Evolutionary conservation across 2,888 invertebrate species (phyloP).

Genomic region (Drosophila birchii): DNA sequence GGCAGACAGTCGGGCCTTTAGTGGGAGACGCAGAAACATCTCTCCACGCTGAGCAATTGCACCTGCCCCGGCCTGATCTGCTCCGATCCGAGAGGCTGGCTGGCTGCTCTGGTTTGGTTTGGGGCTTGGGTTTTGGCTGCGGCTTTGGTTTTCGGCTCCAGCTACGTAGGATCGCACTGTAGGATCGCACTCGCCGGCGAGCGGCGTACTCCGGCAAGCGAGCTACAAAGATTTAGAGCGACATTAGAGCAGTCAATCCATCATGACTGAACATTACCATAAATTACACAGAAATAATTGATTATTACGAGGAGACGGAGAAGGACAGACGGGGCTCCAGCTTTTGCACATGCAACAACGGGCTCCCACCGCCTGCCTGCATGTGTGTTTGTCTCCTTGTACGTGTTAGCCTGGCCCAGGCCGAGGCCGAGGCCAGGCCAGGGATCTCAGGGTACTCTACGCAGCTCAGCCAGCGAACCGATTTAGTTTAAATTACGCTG

Average conservation of each 20-base stretch:
- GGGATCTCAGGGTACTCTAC: conserved; percentile 60
- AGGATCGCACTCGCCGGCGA: conserved; percentile 36
- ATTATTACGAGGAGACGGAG: conserved; percentile 84
- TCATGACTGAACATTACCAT: conserved; percentile 85
- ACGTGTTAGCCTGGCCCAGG: conserved; percentile 36
- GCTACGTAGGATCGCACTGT: conserved; percentile 29
- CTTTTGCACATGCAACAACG: conserved; percentile 59
- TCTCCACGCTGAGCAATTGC: conserved; percentile 68
- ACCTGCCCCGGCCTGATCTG: conserved; percentile 64
- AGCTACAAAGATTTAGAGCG: conserved; percentile 84
- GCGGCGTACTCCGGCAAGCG: conserved; percentile 59
- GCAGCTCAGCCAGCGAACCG: conserved; percentile 74
- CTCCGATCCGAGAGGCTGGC: conserved; percentile 28
- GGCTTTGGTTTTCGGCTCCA: conserved; percentile 16
- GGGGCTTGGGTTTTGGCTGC: conserved; percentile 5
- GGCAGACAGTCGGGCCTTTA: conserved; percentile 57
- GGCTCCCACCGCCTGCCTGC: conserved; percentile 40
- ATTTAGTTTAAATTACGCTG: conserved; percentile 84
- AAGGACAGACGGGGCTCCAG: conserved; percentile 53
- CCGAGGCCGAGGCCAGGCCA: conserved; percentile 22
- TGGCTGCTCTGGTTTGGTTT: conserved; percentile 21
- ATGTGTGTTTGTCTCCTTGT: conserved; percentile 23
- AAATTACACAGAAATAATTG: conserved; percentile 85
- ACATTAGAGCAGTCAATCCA: conserved; percentile 85
- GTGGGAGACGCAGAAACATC: conserved; percentile 62